A percentile compares a stretch with the other conserved stretches of the same genome.
Conservation (phyloP, 1,140 invertebrate species). For the Stenopsyche tienmushanensis region DNA sequence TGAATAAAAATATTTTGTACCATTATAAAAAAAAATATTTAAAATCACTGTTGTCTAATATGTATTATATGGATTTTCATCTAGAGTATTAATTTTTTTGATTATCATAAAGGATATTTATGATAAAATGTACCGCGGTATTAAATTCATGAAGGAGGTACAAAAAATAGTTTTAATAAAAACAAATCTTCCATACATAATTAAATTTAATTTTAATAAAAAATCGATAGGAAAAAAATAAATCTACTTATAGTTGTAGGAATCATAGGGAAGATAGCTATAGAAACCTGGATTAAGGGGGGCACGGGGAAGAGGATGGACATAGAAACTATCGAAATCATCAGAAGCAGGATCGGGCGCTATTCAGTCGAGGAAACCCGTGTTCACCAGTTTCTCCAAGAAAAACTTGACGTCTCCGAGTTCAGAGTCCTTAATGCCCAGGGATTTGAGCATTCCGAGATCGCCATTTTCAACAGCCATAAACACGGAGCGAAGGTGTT, state of each 20-base stretch:
- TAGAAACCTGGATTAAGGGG: conserved; percentile 63
- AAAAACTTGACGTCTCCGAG: conserved; percentile 97
- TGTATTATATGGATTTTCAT: too few relatives aligned
- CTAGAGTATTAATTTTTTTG: too few relatives aligned
- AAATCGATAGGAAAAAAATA: too few relatives aligned
- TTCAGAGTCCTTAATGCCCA: conserved; percentile 94
- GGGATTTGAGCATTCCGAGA: conserved; percentile 87
- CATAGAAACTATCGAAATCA: conserved; percentile 56
- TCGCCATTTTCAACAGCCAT: conserved; percentile 96
- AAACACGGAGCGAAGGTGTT: conserved; percentile 90
- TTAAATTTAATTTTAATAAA: too few relatives aligned
- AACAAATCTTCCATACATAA: too few relatives aligned
- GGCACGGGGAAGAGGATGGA: conserved; percentile 54
- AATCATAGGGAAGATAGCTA: conserved; percentile 59
- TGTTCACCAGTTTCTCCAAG: conserved; percentile 93
- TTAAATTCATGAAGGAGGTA: not conserved
- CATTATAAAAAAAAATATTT: too few relatives aligned
- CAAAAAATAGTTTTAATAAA: not conserved
- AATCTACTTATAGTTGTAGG: conserved; percentile 41
- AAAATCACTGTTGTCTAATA: too few relatives aligned
- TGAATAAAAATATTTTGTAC: too few relatives aligned
- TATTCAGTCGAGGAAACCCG: conserved; percentile 93
- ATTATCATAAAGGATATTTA: too few relatives aligned
- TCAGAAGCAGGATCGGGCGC: conserved; percentile 66
- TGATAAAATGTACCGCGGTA: too few relatives aligned